These are phyloP conservation scores for Drosophila elegans DNA, from an alignment of 1,140 invertebrate species.

Conservation along the genomic window DNA sequence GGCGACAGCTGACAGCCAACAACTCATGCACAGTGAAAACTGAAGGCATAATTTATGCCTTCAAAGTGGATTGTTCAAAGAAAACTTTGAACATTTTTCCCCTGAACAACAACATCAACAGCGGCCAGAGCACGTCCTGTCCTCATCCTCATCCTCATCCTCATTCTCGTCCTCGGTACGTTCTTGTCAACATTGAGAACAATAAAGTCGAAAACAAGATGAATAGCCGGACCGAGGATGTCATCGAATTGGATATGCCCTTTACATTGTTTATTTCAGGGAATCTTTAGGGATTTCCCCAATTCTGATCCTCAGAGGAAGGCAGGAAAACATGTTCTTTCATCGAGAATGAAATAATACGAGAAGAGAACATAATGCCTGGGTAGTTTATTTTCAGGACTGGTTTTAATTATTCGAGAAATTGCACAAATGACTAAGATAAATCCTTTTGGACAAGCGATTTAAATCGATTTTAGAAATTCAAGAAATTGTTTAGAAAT, in stretches of 20 bases:
- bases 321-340: conserved; percentile 25
- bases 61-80: conserved; percentile 82
- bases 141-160: conserved; percentile 5
- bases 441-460: neutral
- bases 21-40: conserved; percentile 78
- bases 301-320: conserved; percentile 4
- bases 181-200: conserved; percentile 67
- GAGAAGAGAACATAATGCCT: neutral
- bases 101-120: conserved; percentile 52
- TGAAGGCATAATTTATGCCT: conserved; percentile 83
- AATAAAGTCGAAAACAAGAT: conserved; percentile 65
- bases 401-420: neutral
- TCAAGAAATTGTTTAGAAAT: too few species aligned
- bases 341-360: conserved; percentile 27
- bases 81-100: conserved; percentile 70
- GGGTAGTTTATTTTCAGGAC: conserved; percentile 6
- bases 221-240: conserved; percentile 47
- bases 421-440: neutral
- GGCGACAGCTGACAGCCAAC: conserved; percentile 70
- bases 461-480: too few species aligned
- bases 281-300: conserved; percentile 17
- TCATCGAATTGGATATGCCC: conserved; percentile 54
- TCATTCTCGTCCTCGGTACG: conserved; percentile 28
- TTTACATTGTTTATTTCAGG: conserved; percentile 24
- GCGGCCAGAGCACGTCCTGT: conserved; percentile 50